These are phyloP conservation scores for Stenodema calcarata DNA, from an alignment of 2,888 invertebrate species.

Conservation along the genomic window DNA sequence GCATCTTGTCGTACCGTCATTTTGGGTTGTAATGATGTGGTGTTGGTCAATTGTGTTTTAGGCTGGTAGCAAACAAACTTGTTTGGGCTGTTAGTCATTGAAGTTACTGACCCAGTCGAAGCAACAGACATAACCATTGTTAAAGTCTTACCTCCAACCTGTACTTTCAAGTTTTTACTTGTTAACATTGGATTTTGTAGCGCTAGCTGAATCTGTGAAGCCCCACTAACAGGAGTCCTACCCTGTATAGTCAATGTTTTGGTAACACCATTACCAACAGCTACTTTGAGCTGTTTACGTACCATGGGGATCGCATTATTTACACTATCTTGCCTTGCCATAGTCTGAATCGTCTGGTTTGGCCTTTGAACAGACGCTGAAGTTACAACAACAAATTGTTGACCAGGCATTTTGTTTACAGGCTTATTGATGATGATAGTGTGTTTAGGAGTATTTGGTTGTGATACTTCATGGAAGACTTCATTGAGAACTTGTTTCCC, in stretches of 20 bases:
- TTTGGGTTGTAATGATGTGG: background rate
- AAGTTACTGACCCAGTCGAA: background rate
- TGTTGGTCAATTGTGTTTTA: background rate
- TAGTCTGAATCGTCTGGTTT: constrained; percentile 4
- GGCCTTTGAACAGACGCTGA: background rate
- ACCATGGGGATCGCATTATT: constrained; percentile 10
- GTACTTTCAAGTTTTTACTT: constrained; percentile 30
- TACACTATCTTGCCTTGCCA: background rate
- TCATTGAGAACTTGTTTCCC: background rate
- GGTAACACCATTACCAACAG: constrained; percentile 42
- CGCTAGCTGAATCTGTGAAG: constrained; percentile 23
- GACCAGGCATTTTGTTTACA: constrained; percentile 1
- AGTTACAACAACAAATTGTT: constrained; percentile 33
- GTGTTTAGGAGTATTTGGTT: background rate
- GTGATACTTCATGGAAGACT: background rate
- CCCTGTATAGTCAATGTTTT: constrained; percentile 39
- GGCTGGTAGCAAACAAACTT: constrained; percentile 1
- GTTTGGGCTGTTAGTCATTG: background rate
- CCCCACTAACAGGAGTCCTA: background rate
- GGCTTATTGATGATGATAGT: constrained; percentile 30
- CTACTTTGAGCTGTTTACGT: constrained; percentile 5
- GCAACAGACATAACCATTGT: constrained; percentile 25
- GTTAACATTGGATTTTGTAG: background rate
- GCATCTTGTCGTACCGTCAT: background rate
- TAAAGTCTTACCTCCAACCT: constrained; percentile 34